Conservation (phyloP, 2,113 vertebrate species). For the Heterotilapia buettikoferi region DNA sequence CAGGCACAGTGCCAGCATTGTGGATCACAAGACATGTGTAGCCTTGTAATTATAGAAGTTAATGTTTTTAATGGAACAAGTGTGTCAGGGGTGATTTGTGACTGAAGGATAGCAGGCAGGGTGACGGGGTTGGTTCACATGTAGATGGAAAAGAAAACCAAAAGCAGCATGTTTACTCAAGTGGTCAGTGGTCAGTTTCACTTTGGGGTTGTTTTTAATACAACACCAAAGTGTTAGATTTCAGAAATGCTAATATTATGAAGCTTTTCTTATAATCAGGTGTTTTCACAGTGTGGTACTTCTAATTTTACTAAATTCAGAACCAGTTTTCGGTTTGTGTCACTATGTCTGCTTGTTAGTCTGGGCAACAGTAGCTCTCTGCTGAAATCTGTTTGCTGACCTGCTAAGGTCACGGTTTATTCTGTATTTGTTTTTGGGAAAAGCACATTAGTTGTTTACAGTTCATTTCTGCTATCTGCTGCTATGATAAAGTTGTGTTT, state of each 20-base stretch:
- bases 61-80: not conserved
- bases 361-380: not conserved
- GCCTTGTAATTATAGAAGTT: not conserved
- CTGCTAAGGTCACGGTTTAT: not conserved
- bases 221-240: not conserved
- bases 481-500: not conserved
- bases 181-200: not conserved
- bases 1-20: not conserved
- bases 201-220: not conserved
- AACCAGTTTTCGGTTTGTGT: not conserved
- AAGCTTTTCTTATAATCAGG: not conserved
- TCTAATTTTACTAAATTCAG: not conserved
- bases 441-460: not conserved
- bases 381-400: not conserved
- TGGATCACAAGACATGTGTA: not conserved
- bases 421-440: not conserved
- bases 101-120: not conserved
- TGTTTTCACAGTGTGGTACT: not conserved
- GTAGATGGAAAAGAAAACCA: not conserved
- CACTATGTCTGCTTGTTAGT: not conserved
- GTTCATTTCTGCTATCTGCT: not conserved
- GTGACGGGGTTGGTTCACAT: not conserved
- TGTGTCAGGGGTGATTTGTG: not conserved
- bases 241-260: not conserved
- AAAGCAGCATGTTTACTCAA: not conserved